A percentile compares a stretch with the other conserved stretches of the same genome.
Conservation (phyloP, 2,888 invertebrate genomes). For the Pedicia rivosa region DNA sequence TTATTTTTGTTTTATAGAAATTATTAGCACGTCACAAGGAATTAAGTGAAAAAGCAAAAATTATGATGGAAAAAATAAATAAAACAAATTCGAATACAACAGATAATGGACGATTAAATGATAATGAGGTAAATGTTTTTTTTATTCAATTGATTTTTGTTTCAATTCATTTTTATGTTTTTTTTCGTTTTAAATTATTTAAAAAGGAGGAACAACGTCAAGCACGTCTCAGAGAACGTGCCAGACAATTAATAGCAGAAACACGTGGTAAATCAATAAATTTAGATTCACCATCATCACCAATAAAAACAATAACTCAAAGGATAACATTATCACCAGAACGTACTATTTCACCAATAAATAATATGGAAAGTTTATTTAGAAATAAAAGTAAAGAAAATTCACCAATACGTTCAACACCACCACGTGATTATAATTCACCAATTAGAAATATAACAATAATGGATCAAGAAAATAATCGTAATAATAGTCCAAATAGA, state of each 20-base stretch:
- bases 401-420: constrained; percentile 20
- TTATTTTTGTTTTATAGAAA: constrained; percentile 22
- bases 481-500: constrained; percentile 18
- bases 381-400: constrained; percentile 16
- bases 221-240: constrained; percentile 70
- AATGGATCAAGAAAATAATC: not conserved
- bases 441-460: constrained; percentile 9
- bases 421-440: constrained; percentile 24
- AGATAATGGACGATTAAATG: constrained; percentile 20
- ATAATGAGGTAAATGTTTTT: constrained; percentile 24
- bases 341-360: constrained; percentile 29
- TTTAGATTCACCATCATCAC: constrained; percentile 26
- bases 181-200: not conserved
- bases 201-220: constrained; percentile 60
- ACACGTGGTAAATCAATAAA: constrained; percentile 39
- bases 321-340: constrained; percentile 27
- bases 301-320: constrained; percentile 22
- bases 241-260: constrained; percentile 76
- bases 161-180: constrained; percentile 7
- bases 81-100: constrained; percentile 21
- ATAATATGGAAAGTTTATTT: constrained; percentile 16
- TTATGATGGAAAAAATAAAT: constrained; percentile 30
- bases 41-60: constrained; percentile 32
- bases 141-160: constrained; percentile 1
- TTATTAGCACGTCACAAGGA: constrained; percentile 31